phyloP scores from a whole-genome alignment of 92 coral and sea anemone genomes.

The Parazoanthus swiftii region DNA sequence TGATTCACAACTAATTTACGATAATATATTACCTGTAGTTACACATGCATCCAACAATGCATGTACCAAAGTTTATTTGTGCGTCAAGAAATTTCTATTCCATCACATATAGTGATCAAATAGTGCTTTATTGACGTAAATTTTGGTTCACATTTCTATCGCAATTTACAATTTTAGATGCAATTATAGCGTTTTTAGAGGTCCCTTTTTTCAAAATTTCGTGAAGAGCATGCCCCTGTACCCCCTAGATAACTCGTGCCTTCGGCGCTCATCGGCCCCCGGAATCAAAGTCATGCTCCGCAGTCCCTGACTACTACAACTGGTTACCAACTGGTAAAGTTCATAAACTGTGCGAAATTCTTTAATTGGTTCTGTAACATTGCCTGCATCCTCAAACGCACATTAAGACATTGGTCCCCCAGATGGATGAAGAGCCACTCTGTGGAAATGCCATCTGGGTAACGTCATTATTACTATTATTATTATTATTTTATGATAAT shows the following conservation, averaged over 20 bases:
- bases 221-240: not conserved
- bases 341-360: conserved; percentile 21
- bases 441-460: too few species aligned
- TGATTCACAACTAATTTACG: conserved; percentile 24
- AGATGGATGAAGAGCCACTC: not conserved
- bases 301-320: conserved; percentile 25
- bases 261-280: conserved; percentile 27
- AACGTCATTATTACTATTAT: not conserved
- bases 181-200: conserved; percentile 12
- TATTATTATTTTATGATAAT: conserved; percentile 21
- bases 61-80: conserved; percentile 24
- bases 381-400: conserved; percentile 28
- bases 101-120: conserved; percentile 27
- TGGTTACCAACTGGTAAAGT: conserved; percentile 24
- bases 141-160: conserved; percentile 2
- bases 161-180: conserved; percentile 15
- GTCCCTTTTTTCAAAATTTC: conserved; percentile 5
- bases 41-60: conserved; percentile 26
- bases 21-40: conserved; percentile 27
- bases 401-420: conserved; percentile 25
- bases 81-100: conserved; percentile 24
- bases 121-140: conserved; percentile 9
- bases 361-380: conserved; percentile 22
- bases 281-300: conserved; percentile 21
- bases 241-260: conserved; percentile 21